These are phyloP conservation scores for Micrastur ruficollis DNA, from an alignment of 2,797 vertebrate species.

Conservation along the genomic window DNA sequence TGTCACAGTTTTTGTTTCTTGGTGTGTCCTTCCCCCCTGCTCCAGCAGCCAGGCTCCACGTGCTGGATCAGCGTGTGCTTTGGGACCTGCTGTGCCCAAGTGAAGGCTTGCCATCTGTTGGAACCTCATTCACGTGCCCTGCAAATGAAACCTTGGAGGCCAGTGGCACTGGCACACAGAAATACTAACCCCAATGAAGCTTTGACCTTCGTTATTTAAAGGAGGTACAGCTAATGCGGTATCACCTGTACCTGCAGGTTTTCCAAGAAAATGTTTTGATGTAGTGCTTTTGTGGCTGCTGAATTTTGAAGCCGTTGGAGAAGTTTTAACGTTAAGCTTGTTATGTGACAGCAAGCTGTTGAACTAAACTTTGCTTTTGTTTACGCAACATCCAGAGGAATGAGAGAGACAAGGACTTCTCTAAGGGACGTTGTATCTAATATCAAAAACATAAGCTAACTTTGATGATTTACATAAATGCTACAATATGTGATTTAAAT, in stretches of 20 bases:
- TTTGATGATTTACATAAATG: constrained; percentile 53
- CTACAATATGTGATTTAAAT: constrained; percentile 50
- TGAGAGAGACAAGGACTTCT: constrained; percentile 22
- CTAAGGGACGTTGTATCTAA: not conserved
- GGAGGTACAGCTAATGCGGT: not conserved
- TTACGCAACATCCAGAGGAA: constrained; percentile 3
- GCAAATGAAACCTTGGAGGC: not conserved
- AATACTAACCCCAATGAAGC: not conserved
- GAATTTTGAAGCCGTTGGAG: not conserved
- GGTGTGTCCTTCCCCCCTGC: not conserved
- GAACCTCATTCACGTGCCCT: not conserved
- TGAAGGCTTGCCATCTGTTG: not conserved
- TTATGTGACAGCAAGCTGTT: not conserved
- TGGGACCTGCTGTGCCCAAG: not conserved
- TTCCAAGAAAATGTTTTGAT: not conserved
- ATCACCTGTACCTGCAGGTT: not conserved
- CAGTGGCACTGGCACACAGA: not conserved
- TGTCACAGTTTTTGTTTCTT: not conserved
- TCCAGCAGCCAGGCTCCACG: not conserved
- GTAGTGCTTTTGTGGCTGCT: not conserved
- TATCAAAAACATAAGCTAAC: constrained; percentile 48
- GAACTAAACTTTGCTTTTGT: constrained; percentile 34
- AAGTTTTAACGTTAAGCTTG: not conserved
- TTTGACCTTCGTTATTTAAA: not conserved
- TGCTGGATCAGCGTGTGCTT: not conserved